phyloP scores from a whole-genome alignment of 2,888 invertebrate genomes.

The Teleiodes luculella region DNA sequence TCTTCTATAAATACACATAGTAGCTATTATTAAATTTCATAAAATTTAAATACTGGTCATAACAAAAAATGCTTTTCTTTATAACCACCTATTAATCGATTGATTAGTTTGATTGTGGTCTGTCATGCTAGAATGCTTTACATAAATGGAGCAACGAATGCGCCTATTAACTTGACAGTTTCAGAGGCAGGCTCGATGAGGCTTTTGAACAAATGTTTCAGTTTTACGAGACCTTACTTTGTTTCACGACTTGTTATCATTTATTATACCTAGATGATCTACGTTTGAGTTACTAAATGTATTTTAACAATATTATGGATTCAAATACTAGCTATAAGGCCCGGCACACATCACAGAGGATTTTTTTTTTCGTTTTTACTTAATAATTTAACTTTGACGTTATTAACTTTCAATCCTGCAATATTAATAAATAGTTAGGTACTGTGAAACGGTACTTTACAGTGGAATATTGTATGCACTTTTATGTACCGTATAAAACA shows the following conservation, averaged over 20 bases:
- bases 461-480: no score
- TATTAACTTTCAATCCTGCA: no score
- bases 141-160: neutral
- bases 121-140: neutral
- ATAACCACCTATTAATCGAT: neutral
- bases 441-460: no score
- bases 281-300: neutral
- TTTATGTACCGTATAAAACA: no score
- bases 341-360: no score
- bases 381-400: no score
- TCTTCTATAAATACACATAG: no score
- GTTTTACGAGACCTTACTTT: neutral
- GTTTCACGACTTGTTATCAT: neutral
- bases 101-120: conserved; percentile 8
- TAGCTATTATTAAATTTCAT: no score
- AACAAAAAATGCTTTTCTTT: no score
- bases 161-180: neutral
- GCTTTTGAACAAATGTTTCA: neutral
- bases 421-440: no score
- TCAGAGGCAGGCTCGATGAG: neutral
- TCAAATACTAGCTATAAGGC: neutral
- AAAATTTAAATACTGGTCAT: no score
- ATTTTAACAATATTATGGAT: neutral
- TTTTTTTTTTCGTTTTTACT: no score
- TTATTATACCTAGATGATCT: neutral